Evolutionary conservation across 2,113 vertebrate species (phyloP), one percentile per base, ranked within the genome.

Genomic region (Etheostoma spectabile): DNA sequence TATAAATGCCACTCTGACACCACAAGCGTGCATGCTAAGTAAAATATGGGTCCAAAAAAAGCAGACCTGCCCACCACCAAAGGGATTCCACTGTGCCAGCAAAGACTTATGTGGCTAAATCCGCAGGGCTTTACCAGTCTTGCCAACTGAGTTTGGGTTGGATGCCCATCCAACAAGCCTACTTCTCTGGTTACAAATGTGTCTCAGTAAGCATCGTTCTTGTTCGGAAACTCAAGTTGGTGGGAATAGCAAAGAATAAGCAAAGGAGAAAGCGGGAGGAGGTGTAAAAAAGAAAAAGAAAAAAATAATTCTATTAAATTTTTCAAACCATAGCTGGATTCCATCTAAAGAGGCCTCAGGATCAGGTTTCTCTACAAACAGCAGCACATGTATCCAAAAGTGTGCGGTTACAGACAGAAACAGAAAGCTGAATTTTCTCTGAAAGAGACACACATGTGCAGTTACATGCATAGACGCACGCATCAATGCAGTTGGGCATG

Each of bases 321-420:
- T 45, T 89, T 89, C 81, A 91, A 79, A 92, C 80, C 87, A 69
- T 81, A 88, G 83, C 83, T 67, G 85, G 90, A 86, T 92, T 91
- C 89, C 89, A 89, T 94, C 84, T 91, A 83, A 73, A 81, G 67
- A 83, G 90, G 86, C 82, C 82, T 86, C 61, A 7, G 79, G 87
- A 94, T 95, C 92, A 63, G 67, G 85, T 95, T 95, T 87, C 93
- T 88, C 67, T 86, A 70, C 81, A 91, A 92, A 93, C 89, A 93
- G 87, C 86, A 91, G 87, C 64, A 82, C 84, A 92, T 91, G 89
- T 92, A 91, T 86, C 74, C 82, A 90, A 86, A 93, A 85, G 83
- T 67, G 74, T 89, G 91, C 69, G 91, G 87, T 93, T 88, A 49
- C n/a, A 91, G 88, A 88, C 27, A 27, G 27, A 30, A 4, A 82